Conservation (phyloP, 2,797 vertebrate genomes). For the Adrianichthys oophorus region DNA sequence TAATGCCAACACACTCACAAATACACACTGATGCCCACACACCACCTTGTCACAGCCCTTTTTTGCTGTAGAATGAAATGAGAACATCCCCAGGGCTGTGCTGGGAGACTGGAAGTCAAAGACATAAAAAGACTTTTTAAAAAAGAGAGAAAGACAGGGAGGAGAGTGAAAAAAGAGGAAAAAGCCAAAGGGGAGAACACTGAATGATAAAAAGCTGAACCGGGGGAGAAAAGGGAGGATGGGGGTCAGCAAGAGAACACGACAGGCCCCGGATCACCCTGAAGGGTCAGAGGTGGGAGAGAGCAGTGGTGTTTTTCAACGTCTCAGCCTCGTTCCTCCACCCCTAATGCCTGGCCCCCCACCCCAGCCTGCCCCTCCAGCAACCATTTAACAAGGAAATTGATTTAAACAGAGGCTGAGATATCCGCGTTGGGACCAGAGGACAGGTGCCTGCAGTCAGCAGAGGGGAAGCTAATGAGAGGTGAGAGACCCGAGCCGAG, state of each 20-base stretch:
- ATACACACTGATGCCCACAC: background rate
- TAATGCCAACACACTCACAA: no score
- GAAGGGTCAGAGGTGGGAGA: constrained; percentile 56
- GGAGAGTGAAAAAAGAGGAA: constrained; percentile 55
- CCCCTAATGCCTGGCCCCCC: constrained; percentile 12
- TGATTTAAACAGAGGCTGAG: constrained; percentile 76
- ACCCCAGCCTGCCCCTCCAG: constrained; percentile 47
- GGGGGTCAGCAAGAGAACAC: constrained; percentile 17
- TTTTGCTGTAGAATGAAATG: constrained; percentile 62
- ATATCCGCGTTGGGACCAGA: constrained; percentile 68
- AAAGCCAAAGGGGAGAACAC: constrained; percentile 62
- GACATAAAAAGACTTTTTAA: constrained; percentile 28
- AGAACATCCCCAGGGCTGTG: constrained; percentile 66
- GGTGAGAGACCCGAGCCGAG: constrained; percentile 65
- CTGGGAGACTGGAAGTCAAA: constrained; percentile 59
- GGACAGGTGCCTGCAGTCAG: constrained; percentile 74
- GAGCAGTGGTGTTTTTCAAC: constrained; percentile 49
- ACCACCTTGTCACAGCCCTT: constrained; percentile 63
- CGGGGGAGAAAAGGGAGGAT: constrained; percentile 3
- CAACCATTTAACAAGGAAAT: constrained; percentile 79
- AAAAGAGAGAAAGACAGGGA: constrained; percentile 35
- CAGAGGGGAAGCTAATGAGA: constrained; percentile 74
- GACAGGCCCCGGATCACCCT: constrained; percentile 50
- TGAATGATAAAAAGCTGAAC: constrained; percentile 62
- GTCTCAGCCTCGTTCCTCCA: constrained; percentile 40